These are phyloP conservation scores for Coregonus suidteri DNA, from an alignment of 2,797 vertebrate genomes.

Conservation along the genomic window DNA sequence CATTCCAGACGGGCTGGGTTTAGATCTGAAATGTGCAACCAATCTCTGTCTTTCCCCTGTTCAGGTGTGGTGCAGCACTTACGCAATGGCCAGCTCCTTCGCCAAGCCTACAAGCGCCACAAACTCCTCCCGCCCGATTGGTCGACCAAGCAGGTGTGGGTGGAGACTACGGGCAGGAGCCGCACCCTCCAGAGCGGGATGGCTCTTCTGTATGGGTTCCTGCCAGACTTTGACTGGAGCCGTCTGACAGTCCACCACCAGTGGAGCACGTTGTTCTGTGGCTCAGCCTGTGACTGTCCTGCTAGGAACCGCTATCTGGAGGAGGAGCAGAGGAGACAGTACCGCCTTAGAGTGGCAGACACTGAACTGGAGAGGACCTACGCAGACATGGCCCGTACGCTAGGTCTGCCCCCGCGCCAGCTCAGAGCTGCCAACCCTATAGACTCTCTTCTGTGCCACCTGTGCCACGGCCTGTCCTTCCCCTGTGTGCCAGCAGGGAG, in stretches of 20 bases:
- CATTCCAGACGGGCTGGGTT: background rate
- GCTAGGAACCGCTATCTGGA: slow-evolving; percentile 88
- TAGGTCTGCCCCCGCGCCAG: slow-evolving; percentile 85
- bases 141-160: slow-evolving; percentile 83
- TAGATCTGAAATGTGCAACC: background rate
- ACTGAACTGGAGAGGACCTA: slow-evolving; percentile 84
- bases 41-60: background rate
- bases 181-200: slow-evolving; percentile 93
- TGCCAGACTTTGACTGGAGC: slow-evolving; percentile 89
- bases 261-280: slow-evolving; percentile 93
- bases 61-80: slow-evolving; percentile 93
- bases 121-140: slow-evolving; percentile 80
- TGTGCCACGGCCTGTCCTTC: slow-evolving; percentile 91
- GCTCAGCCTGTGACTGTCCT: slow-evolving; percentile 88
- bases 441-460: slow-evolving; percentile 91
- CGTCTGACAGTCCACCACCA: slow-evolving; percentile 86
- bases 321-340: slow-evolving; percentile 91
- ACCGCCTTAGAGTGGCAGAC: slow-evolving; percentile 84
- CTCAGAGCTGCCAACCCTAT: slow-evolving; percentile 91
- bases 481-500: slow-evolving; percentile 80
- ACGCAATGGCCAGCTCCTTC: slow-evolving; percentile 86
- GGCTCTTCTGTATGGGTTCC: slow-evolving; percentile 88
- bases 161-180: slow-evolving; percentile 93
- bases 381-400: slow-evolving; percentile 84
- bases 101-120: slow-evolving; percentile 86